Conservation (phyloP, 2,888 invertebrate species). For the Serripes groenlandicus region DNA sequence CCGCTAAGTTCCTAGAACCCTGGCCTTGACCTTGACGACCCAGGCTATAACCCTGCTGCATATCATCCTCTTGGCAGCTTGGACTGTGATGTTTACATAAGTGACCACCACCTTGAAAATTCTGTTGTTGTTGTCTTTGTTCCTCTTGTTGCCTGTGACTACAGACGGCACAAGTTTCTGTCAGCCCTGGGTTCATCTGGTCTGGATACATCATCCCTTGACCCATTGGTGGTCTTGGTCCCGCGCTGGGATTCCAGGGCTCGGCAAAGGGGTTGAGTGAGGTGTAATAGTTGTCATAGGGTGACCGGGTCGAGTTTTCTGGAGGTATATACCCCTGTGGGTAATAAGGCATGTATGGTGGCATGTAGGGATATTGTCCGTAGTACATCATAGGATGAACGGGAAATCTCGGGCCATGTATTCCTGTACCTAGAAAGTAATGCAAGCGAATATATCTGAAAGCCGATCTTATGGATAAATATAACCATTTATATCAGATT, state of each 20-base stretch:
- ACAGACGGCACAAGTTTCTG: constrained; percentile 40
- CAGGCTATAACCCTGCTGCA: not conserved
- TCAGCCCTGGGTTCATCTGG: not conserved
- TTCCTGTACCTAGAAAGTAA: constrained; percentile 50
- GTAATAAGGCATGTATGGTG: constrained; percentile 57
- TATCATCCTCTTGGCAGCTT: not conserved
- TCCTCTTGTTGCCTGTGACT: constrained; percentile 35
- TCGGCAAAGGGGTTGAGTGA: constrained; percentile 69
- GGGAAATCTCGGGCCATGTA: constrained; percentile 66
- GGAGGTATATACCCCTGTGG: constrained; percentile 59
- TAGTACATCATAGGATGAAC: constrained; percentile 62
- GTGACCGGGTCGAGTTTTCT: constrained; percentile 40
- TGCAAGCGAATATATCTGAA: no score
- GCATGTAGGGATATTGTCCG: constrained; percentile 62
- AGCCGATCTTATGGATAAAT: no score
- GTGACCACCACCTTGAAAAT: constrained; percentile 1
- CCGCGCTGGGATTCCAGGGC: constrained; percentile 57
- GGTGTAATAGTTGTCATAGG: constrained; percentile 56
- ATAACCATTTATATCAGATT: no score
- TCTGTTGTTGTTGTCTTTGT: constrained; percentile 7
- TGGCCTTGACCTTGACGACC: not conserved
- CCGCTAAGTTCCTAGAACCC: not conserved
- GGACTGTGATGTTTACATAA: not conserved
- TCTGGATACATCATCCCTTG: constrained; percentile 14
- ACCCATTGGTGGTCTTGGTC: constrained; percentile 9